These are phyloP conservation scores for Gopherus flavomarginatus DNA, from an alignment of 2,113 vertebrate genomes.

Conservation along the genomic window DNA sequence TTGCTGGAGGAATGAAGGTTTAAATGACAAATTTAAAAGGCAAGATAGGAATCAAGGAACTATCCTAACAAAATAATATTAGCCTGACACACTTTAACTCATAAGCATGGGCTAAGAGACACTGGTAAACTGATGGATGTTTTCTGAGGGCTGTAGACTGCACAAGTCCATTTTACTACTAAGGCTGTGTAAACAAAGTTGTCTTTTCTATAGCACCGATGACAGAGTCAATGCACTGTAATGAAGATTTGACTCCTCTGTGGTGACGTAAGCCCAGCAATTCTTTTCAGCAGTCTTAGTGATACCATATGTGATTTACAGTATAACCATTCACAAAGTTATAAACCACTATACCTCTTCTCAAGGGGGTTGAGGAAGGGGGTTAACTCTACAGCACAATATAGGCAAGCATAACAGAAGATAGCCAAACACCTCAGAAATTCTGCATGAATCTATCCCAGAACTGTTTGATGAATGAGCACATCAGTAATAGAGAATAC, in stretches of 20 bases:
- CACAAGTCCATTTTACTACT: background rate
- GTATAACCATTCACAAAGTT: rapidly evolving
- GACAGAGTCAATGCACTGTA: background rate
- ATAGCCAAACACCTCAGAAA: background rate
- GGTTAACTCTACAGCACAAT: background rate
- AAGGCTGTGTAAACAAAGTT: background rate
- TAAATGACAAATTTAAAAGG: slow-evolving; percentile 15
- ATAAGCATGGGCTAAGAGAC: background rate
- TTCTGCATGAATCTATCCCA: background rate
- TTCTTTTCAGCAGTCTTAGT: background rate
- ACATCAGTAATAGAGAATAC: background rate
- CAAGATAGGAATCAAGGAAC: slow-evolving; percentile 15
- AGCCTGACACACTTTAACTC: background rate
- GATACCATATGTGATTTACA: background rate
- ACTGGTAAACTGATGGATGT: too few relatives aligned
- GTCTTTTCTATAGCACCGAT: background rate
- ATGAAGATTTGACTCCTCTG: background rate
- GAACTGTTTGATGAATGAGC: background rate
- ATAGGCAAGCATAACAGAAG: background rate
- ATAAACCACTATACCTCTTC: background rate
- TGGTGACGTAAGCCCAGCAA: background rate
- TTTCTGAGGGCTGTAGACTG: background rate
- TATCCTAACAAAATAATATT: background rate
- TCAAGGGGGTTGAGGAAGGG: background rate
- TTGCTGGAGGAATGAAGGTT: background rate